These are phyloP conservation scores for Eumerus sabulonum DNA, from an alignment of 2,888 invertebrate genomes.

Conservation along the genomic window DNA sequence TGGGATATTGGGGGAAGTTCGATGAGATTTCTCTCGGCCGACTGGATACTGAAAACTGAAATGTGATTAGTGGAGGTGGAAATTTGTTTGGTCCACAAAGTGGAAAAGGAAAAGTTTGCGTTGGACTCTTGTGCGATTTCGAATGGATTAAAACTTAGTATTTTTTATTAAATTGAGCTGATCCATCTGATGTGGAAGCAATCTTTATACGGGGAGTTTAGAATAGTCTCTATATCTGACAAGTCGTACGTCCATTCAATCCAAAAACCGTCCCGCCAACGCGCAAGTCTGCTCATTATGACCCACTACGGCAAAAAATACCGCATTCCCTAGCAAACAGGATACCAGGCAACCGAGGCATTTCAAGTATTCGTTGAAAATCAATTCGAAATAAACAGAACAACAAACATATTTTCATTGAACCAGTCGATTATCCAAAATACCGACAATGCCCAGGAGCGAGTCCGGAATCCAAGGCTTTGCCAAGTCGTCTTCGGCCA, in stretches of 20 bases:
- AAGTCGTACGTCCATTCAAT: too few relatives aligned
- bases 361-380: slow-evolving; percentile 46
- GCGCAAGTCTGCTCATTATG: neutral
- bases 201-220: too few relatives aligned
- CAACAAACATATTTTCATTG: neutral
- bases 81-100: neutral
- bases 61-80: slow-evolving; percentile 45
- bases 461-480: too few relatives aligned
- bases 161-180: too few relatives aligned
- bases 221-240: too few relatives aligned
- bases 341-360: too few relatives aligned
- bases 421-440: neutral
- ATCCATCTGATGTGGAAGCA: too few relatives aligned
- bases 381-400: slow-evolving; percentile 57
- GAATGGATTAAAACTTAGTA: too few relatives aligned
- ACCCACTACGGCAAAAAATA: neutral
- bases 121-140: too few relatives aligned
- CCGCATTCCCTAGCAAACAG: slow-evolving; percentile 33
- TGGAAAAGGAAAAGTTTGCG: slow-evolving; percentile 1
- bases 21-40: slow-evolving; percentile 52
- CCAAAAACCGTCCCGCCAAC: neutral
- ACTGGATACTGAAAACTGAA: slow-evolving; percentile 23
- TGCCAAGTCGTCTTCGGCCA: too few relatives aligned
- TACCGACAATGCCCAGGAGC: neutral
- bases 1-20: slow-evolving; percentile 42